phyloP scores from a whole-genome alignment of 2,797 vertebrate genomes.

The Chelon auratus region DNA sequence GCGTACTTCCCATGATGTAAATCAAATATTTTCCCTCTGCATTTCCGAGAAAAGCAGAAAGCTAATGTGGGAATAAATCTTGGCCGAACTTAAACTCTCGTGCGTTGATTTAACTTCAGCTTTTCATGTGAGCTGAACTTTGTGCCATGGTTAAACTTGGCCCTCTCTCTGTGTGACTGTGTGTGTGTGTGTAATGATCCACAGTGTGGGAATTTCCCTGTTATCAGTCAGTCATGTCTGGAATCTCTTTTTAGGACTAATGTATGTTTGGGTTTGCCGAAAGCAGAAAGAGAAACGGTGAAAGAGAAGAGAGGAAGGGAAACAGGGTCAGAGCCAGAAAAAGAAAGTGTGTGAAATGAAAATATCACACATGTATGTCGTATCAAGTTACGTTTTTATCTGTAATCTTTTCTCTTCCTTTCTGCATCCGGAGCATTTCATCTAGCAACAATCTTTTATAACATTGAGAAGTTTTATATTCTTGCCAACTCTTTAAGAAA shows the following conservation, averaged over 20 bases:
- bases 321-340: conserved; percentile 22
- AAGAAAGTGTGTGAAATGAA: conserved; percentile 25
- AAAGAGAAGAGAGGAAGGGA: conserved; percentile 50
- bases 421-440: conserved; percentile 6
- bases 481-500: not conserved
- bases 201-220: conserved; percentile 73
- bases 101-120: conserved; percentile 30
- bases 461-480: conserved; percentile 13
- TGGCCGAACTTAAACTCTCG: conserved; percentile 25
- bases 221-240: conserved; percentile 65
- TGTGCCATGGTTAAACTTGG: conserved; percentile 40
- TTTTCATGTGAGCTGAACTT: conserved; percentile 54
- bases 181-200: conserved; percentile 42
- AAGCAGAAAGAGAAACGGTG: conserved; percentile 48
- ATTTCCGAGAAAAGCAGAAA: conserved; percentile 41
- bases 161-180: not conserved
- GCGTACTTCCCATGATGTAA: conserved; percentile 65
- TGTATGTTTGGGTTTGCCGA: conserved; percentile 73
- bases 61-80: conserved; percentile 50
- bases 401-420: conserved; percentile 7
- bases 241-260: conserved; percentile 60
- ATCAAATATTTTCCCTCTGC: conserved; percentile 43
- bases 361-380: not conserved
- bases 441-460: not conserved
- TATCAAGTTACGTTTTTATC: not conserved